A percentile compares a stretch with the other conserved stretches of the same genome.
These are phyloP conservation scores for Chrysoperla carnea DNA, from an alignment of 1,140 invertebrate species.

Conservation along the genomic window DNA sequence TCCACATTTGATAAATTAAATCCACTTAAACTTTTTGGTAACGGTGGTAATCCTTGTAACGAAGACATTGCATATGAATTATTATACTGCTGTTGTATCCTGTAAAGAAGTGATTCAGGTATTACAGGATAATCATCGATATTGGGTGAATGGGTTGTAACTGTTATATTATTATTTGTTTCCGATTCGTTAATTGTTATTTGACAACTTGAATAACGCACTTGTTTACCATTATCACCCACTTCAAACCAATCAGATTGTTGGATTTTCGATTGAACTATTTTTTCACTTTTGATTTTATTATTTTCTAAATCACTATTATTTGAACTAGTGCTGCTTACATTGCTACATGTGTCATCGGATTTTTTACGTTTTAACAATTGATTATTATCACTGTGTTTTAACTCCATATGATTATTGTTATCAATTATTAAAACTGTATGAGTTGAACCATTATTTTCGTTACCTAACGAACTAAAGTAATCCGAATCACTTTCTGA, in stretches of 20 bases:
- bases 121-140: constrained; percentile 10
- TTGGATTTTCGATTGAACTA: constrained; percentile 17
- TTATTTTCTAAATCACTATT: constrained; percentile 8
- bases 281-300: constrained; percentile 1
- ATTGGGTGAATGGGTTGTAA: constrained; percentile 9
- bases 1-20: constrained; percentile 32
- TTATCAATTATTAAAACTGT: too few species aligned
- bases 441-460: too few species aligned
- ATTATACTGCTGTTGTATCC: constrained; percentile 6
- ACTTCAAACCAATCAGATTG: constrained; percentile 26
- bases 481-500: too few species aligned
- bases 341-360: too few species aligned
- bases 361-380: too few species aligned
- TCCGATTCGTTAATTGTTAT: constrained; percentile 20
- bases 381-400: too few species aligned
- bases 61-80: constrained; percentile 32
- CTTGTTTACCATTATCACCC: constrained; percentile 19
- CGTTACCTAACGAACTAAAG: too few species aligned
- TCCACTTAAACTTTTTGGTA: constrained; percentile 68
- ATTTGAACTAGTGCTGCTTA: too few species aligned
- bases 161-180: constrained; percentile 2
- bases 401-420: too few species aligned
- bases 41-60: constrained; percentile 56
- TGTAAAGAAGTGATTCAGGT: constrained; percentile 13
- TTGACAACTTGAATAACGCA: constrained; percentile 25